Percentiles rank a stretch among this genome's conserved stretches.
Evolutionary conservation across 2,113 vertebrate genomes (phyloP).

Genomic region (Sardina pilchardus): DNA sequence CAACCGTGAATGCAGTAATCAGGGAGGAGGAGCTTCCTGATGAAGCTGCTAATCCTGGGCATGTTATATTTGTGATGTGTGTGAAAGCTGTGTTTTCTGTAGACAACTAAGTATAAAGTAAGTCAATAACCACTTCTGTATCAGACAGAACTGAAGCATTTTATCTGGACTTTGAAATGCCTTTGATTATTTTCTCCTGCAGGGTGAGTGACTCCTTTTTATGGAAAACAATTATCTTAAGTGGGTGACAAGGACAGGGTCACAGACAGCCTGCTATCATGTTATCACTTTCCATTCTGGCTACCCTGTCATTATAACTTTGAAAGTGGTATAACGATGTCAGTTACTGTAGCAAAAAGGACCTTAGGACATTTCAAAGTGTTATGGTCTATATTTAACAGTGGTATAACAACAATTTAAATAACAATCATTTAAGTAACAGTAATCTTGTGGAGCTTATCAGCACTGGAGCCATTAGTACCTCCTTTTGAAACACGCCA

Average conservation of each 20-base stretch:
- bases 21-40: too few relatives aligned
- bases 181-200: neutral
- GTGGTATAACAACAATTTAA: neutral
- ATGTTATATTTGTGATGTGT: neutral
- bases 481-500: neutral
- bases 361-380: neutral
- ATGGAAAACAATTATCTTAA: neutral
- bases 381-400: neutral
- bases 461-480: neutral
- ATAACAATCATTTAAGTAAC: too few relatives aligned
- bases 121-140: neutral
- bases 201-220: neutral
- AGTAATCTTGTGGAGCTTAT: neutral
- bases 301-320: neutral
- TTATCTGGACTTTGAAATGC: neutral
- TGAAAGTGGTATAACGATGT: neutral
- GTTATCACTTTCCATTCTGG: conserved; percentile 8
- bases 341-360: neutral
- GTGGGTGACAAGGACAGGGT: neutral
- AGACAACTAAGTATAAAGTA: neutral
- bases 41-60: neutral
- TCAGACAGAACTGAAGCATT: neutral
- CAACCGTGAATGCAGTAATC: too few relatives aligned
- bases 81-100: neutral
- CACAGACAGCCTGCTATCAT: neutral